Conservation (phyloP, 2,797 vertebrate genomes). For the Tauraco hartlaubi region DNA sequence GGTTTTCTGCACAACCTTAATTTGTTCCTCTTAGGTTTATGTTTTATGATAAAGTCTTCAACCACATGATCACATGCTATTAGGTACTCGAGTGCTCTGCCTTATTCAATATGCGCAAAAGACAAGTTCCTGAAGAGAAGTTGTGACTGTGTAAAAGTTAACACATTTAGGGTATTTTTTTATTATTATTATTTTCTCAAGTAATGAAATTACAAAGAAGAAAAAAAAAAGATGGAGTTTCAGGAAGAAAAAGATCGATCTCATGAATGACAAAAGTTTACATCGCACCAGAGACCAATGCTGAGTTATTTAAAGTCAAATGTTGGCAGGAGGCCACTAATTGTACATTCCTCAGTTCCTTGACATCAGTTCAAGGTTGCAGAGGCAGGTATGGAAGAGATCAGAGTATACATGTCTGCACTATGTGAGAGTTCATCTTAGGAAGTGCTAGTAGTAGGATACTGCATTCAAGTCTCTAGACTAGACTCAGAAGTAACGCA, state of each 20-base stretch:
- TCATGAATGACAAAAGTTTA: neutral
- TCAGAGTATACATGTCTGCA: neutral
- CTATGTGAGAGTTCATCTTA: neutral
- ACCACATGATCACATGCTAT: neutral
- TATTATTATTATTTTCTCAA: neutral
- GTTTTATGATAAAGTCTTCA: conserved; percentile 29
- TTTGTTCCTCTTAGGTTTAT: conserved; percentile 7
- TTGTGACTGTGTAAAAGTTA: neutral
- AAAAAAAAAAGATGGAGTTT: neutral
- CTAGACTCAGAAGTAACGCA: conserved; percentile 12
- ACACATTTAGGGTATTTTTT: neutral
- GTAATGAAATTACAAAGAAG: neutral
- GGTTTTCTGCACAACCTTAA: conserved; percentile 26
- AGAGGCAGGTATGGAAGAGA: neutral
- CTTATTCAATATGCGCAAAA: neutral
- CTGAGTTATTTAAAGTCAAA: conserved; percentile 3
- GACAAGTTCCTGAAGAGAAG: neutral
- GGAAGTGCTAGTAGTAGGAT: neutral
- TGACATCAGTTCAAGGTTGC: neutral
- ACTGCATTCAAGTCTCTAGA: neutral
- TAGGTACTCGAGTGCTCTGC: neutral
- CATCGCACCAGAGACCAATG: neutral
- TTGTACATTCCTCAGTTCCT: conserved; percentile 1
- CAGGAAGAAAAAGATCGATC: neutral
- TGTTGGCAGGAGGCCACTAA: neutral